Evolutionary conservation across 2,888 invertebrate genomes (phyloP).

Genomic region (Lasioglossum villosulum): DNA sequence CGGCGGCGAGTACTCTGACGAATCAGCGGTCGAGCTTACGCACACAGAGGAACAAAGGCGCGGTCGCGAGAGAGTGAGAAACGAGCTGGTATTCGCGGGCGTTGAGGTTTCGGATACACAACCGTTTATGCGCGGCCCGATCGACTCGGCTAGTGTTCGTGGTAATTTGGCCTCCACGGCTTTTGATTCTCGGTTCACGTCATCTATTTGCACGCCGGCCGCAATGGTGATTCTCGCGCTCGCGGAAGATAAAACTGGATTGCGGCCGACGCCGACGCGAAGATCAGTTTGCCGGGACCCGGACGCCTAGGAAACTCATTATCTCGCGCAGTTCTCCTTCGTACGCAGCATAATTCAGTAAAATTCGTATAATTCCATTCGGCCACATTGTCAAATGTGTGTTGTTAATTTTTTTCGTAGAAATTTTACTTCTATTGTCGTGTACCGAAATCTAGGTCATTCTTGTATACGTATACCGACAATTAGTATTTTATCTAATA

Average conservation of each 20-base stretch:
- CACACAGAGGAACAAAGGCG: slow-evolving; percentile 18
- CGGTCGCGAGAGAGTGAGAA: slow-evolving; percentile 41
- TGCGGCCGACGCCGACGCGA: not conserved
- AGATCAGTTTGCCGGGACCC: not conserved
- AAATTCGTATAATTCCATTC: not conserved
- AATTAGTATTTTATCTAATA: too few species aligned
- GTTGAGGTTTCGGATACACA: slow-evolving; percentile 60
- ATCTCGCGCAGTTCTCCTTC: not conserved
- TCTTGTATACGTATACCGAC: too few species aligned
- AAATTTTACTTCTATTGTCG: too few species aligned
- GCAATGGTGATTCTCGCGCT: slow-evolving; percentile 32
- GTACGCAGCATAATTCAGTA: not conserved
- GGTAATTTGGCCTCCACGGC: slow-evolving; percentile 56
- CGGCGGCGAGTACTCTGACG: not conserved
- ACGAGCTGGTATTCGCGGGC: slow-evolving; percentile 45
- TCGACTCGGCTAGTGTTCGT: slow-evolving; percentile 50
- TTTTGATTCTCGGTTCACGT: slow-evolving; percentile 51
- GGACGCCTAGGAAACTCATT: not conserved
- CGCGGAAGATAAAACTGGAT: not conserved
- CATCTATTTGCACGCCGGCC: slow-evolving; percentile 49
- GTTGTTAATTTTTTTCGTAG: too few species aligned
- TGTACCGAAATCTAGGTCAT: too few species aligned
- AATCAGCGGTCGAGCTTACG: not conserved
- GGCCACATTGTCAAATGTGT: too few species aligned
- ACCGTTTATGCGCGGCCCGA: slow-evolving; percentile 63